A percentile compares a stretch with the other conserved stretches of the same genome.
phyloP scores from a whole-genome alignment of 92 coral and sea anemone species.

The Palythoa caribaeorum region DNA sequence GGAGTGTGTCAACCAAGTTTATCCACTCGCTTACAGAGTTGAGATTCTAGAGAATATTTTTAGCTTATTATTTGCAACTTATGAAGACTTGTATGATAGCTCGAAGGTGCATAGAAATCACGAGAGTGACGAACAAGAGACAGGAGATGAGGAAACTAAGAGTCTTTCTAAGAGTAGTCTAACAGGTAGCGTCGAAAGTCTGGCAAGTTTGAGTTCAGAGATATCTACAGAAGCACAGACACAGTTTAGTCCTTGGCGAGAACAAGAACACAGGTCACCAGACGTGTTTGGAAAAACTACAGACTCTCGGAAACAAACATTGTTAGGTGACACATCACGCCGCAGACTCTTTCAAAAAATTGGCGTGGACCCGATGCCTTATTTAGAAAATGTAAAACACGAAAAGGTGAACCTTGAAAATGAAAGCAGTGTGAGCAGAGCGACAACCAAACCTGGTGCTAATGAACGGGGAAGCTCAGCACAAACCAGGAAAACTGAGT shows the following conservation, averaged over 20 bases:
- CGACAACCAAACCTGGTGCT: not conserved
- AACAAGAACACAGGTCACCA: conserved; percentile 52
- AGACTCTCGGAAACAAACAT: conserved; percentile 15
- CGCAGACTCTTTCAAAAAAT: conserved; percentile 64
- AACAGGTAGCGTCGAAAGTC: conserved; percentile 92
- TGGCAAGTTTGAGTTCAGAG: conserved; percentile 82
- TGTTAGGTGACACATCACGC: conserved; percentile 17
- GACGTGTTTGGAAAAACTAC: conserved; percentile 9
- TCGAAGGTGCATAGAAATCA: conserved; percentile 61
- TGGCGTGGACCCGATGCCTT: conserved; percentile 52
- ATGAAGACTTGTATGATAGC: conserved; percentile 85
- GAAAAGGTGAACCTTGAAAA: not conserved
- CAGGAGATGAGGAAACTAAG: conserved; percentile 85
- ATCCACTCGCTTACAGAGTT: conserved; percentile 88
- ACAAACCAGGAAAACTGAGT: conserved; percentile 12
- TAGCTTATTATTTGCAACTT: conserved; percentile 90
- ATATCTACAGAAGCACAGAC: conserved; percentile 47
- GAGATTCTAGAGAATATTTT: conserved; percentile 93
- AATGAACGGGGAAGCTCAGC: not conserved
- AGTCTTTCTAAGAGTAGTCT: conserved; percentile 87
- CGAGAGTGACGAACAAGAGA: conserved; percentile 93
- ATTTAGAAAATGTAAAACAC: not conserved
- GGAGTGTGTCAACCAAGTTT: conserved; percentile 77
- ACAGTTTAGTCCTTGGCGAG: conserved; percentile 63
- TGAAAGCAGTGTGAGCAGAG: not conserved